phyloP scores from a whole-genome alignment of 2,113 vertebrate genomes.

The Oceanites oceanicus region DNA sequence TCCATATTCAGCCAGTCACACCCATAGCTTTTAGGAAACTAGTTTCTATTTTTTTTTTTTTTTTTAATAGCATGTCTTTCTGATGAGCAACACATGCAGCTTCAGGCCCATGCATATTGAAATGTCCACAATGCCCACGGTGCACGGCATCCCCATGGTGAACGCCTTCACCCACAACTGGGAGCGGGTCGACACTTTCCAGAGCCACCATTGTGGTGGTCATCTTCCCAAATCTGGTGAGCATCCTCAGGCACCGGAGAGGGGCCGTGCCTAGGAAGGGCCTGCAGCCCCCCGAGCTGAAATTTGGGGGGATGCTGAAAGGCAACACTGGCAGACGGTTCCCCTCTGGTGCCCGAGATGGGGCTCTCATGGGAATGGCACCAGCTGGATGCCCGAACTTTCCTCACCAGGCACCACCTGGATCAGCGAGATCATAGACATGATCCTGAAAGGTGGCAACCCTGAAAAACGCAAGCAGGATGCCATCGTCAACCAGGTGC shows the following conservation, averaged over 20 bases:
- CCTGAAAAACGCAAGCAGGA: conserved; percentile 53
- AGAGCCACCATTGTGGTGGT: conserved; percentile 54
- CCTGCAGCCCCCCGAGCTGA: neutral
- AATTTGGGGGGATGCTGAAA: accelerated
- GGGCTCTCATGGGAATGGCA: accelerated
- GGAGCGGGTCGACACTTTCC: conserved; percentile 48
- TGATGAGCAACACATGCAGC: neutral
- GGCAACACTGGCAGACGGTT: accelerated
- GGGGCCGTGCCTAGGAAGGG: accelerated
- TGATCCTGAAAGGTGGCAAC: conserved; percentile 62
- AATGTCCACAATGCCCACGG: neutral
- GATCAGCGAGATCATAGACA: conserved; percentile 74
- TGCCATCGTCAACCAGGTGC: conserved; percentile 45
- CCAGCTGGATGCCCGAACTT: accelerated
- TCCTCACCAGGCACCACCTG: conserved; percentile 71
- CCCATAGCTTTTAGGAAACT: neutral
- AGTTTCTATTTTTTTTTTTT: neutral
- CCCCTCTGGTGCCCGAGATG: neutral
- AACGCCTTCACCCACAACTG: conserved; percentile 36
- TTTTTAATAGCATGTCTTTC: neutral
- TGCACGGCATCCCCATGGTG: conserved; percentile 46
- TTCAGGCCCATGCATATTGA: neutral
- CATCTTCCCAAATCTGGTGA: conserved; percentile 74
- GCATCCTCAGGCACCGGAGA: neutral
- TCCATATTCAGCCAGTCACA: neutral